phyloP scores from a whole-genome alignment of 2,888 invertebrate species.

The Leptinotarsa rubiginosa region DNA sequence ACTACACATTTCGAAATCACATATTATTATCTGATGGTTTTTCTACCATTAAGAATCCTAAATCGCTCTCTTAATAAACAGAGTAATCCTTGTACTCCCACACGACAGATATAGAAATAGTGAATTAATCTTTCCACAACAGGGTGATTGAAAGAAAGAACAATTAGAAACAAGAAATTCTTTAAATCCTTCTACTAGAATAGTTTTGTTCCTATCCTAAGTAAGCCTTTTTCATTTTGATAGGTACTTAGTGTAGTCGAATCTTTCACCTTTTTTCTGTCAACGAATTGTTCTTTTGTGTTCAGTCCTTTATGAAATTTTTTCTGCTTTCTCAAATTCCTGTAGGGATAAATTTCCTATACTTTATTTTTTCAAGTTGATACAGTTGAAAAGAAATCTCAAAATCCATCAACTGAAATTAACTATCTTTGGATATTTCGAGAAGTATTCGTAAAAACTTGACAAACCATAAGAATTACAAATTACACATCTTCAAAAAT shows the following conservation, averaged over 20 bases:
- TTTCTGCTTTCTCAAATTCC: background rate
- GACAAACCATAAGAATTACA: background rate
- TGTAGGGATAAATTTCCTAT: background rate
- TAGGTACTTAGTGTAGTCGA: background rate
- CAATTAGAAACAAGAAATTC: too few species aligned
- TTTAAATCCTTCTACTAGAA: too few species aligned
- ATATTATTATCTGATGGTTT: background rate
- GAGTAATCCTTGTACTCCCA: too few species aligned
- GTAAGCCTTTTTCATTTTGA: too few species aligned
- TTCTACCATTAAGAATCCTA: too few species aligned
- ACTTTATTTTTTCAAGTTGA: background rate
- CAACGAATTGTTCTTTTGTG: background rate
- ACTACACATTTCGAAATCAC: background rate
- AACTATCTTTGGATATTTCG: background rate
- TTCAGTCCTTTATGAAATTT: background rate
- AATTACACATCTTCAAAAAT: background rate
- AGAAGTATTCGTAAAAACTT: background rate
- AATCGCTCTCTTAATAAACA: too few species aligned
- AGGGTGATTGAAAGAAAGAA: too few species aligned
- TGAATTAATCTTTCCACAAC: too few species aligned
- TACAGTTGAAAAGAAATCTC: background rate
- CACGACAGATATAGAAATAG: too few species aligned
- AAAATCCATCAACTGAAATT: background rate
- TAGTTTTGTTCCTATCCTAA: too few species aligned
- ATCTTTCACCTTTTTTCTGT: background rate